Evolutionary conservation across 2,797 vertebrate species (phyloP), one percentile per base, ranked within the genome.

Genomic region (Steatocranus sp.): DNA sequence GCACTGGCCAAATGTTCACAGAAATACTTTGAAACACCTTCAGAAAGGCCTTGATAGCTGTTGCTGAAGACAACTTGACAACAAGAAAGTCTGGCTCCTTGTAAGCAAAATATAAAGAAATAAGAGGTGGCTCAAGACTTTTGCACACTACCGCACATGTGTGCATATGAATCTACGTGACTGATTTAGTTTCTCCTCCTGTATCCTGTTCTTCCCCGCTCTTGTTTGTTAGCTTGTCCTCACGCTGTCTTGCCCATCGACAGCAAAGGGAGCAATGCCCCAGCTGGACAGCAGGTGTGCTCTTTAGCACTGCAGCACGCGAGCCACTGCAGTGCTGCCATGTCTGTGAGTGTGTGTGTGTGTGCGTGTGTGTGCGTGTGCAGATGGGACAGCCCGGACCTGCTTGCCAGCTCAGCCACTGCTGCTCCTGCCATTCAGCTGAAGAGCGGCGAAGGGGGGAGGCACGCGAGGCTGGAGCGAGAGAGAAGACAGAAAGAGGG

Each of bases 341-440:
- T 80, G 79, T 86, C 76, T 82, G 2, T 54, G 78, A 30, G 78
- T 70, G 76, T 49, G 76, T 73, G 77, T 56, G 63, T 53, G 38
- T 79, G 82, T 80, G 61, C 81, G 81, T 76, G 51, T 66, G 5
- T 11, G 20, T 77, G 90, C 27, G 76, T 88, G 89, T 87, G 87
- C 90, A 84, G 83, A 78, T 87, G 90, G 85, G 91, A 93, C 89
- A 90, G 87, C 70, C 79, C 73, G 83, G 84, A 68, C 68, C 85
- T 86, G 89, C 83, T 82, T 87, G 84, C 75, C 79, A 83, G 90
- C 87, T 81, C 83, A 86, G 86, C 83, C 79, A 76, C 94, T 78
- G 89, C 91, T 93, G 93, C 94, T 94, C 79, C 93, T 94, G 94
- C 95, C 94, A 95, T 84, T 95, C 91, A 77, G 89, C 88, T 81